These are phyloP conservation scores for Eulithis prunata DNA, from an alignment of 2,888 invertebrate genomes.

Conservation along the genomic window DNA sequence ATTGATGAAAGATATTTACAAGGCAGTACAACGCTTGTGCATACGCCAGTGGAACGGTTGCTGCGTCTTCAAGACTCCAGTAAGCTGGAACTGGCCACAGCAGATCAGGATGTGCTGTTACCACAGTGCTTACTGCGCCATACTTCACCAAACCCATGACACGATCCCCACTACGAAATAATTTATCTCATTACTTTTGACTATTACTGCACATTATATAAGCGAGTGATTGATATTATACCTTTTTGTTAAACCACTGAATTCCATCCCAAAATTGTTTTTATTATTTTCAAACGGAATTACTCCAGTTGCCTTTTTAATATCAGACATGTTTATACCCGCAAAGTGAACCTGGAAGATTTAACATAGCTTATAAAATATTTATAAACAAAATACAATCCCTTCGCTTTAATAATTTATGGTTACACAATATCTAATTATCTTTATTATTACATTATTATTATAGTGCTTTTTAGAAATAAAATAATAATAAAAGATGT, in stretches of 20 bases:
- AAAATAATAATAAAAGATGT: no score
- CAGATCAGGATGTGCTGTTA: conserved; percentile 76
- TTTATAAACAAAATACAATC: no score
- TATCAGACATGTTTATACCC: conserved; percentile 16
- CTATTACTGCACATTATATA: no score
- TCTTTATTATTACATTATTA: no score
- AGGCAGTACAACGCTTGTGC: conserved; percentile 76
- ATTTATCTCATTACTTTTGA: no score
- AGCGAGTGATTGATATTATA: neutral
- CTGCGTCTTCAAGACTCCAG: conserved; percentile 89
- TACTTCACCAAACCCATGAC: conserved; percentile 86
- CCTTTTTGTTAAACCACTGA: conserved; percentile 22
- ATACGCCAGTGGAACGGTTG: conserved; percentile 90
- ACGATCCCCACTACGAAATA: conserved; percentile 58
- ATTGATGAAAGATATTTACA: conserved; percentile 43
- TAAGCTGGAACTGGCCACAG: conserved; percentile 87
- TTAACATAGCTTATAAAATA: no score
- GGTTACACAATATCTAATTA: no score
- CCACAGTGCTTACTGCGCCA: conserved; percentile 81
- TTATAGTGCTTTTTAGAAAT: no score
- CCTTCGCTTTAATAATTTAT: no score
- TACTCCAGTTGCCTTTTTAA: conserved; percentile 15
- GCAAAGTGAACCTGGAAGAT: conserved; percentile 22
- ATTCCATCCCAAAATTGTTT: conserved; percentile 17
- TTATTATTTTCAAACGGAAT: conserved; percentile 7